A percentile compares a stretch with the other conserved stretches of the same genome.
phyloP scores from a whole-genome alignment of 1,140 invertebrate species.

The Lepidurus arcticus region DNA sequence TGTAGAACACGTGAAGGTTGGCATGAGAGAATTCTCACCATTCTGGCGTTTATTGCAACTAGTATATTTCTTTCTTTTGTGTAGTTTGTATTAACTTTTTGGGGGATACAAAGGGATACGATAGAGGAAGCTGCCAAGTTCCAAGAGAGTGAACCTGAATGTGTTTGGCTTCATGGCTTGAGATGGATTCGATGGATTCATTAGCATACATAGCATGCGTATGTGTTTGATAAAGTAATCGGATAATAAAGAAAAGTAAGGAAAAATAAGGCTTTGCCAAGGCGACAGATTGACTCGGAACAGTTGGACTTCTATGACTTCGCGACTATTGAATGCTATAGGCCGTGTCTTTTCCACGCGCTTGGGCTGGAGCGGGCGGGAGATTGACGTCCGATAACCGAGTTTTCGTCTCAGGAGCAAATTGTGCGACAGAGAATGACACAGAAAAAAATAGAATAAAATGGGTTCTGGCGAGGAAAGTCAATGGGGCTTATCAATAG shows the following conservation, averaged over 20 bases:
- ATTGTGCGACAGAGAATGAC: not conserved
- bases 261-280: not conserved
- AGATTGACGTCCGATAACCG: not conserved
- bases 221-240: not conserved
- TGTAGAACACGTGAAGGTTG: not conserved
- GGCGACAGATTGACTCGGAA: conserved; percentile 1
- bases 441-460: not conserved
- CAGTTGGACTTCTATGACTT: not conserved
- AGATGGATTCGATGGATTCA: not conserved
- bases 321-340: not conserved
- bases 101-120: not conserved
- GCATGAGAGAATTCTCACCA: conserved; percentile 5
- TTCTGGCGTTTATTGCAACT: not conserved
- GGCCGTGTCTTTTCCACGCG: not conserved
- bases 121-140: not conserved
- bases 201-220: not conserved
- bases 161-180: no score
- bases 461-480: not conserved
- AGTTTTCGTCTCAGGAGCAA: not conserved
- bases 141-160: no score
- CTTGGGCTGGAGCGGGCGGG: not conserved
- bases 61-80: not conserved
- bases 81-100: not conserved
- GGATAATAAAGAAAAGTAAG: not conserved
- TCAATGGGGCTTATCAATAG: not conserved